Conservation (phyloP, 2,888 invertebrate species). For the Meloe dianella region DNA sequence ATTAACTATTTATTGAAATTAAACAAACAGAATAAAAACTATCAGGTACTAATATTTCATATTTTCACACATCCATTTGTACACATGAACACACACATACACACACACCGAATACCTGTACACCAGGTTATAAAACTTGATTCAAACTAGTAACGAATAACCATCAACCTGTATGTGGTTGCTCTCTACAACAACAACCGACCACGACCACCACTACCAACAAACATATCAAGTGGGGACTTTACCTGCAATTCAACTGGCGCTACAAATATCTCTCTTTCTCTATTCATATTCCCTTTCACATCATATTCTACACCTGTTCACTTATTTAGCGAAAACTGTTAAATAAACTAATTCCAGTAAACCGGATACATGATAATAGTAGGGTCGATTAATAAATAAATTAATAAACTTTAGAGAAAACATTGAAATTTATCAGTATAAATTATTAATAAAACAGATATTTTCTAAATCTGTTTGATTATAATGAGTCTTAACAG, state of each 20-base stretch:
- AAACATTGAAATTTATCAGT: too few species aligned
- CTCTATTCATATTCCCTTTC: neutral
- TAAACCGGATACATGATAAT: neutral
- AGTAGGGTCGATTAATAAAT: neutral
- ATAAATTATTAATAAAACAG: too few species aligned
- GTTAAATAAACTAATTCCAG: neutral
- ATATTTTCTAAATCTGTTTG: too few species aligned
- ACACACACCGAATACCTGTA: neutral
- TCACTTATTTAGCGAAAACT: constrained; percentile 7
- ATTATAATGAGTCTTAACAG: too few species aligned
- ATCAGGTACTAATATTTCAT: neutral
- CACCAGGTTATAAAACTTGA: constrained; percentile 15
- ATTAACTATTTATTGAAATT: neutral
- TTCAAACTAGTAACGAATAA: constrained; percentile 32
- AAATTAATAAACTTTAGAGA: neutral
- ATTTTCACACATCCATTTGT: neutral
- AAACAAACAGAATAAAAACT: neutral
- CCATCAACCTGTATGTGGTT: constrained; percentile 26
- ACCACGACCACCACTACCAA: constrained; percentile 4
- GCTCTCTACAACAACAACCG: neutral
- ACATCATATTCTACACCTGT: neutral
- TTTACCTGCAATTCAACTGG: constrained; percentile 10
- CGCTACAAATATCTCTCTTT: constrained; percentile 2
- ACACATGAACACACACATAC: neutral
- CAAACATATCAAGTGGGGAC: constrained; percentile 2